Evolutionary conservation across 30 jellyfish, hydroid and myxozoan species (phyloP).

Genomic region (Chrysaora quinquecirrha): DNA sequence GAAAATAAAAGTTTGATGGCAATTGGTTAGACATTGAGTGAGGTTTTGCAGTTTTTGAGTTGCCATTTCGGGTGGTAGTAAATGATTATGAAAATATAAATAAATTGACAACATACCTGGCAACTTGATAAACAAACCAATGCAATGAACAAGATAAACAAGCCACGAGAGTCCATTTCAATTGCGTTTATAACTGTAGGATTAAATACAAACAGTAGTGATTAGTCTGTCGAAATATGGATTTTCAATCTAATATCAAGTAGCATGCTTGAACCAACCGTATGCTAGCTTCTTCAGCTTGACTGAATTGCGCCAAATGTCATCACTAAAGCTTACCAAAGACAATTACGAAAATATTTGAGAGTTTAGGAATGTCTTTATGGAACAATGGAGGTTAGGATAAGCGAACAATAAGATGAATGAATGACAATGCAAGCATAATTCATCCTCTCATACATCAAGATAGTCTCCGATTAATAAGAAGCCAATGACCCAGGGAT

Average conservation of each 20-base stretch:
- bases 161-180: neutral
- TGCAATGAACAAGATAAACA: neutral
- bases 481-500: neutral
- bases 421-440: neutral
- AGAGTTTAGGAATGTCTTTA: neutral
- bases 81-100: too few relatives aligned
- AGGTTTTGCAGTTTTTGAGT: too few relatives aligned
- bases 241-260: neutral
- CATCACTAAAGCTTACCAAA: neutral
- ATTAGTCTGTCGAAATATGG: neutral
- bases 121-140: neutral
- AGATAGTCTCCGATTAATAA: too few relatives aligned
- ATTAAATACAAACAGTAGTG: neutral
- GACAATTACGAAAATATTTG: neutral
- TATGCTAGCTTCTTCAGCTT: neutral
- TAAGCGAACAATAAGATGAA: neutral
- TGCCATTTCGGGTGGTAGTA: too few relatives aligned
- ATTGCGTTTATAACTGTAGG: neutral
- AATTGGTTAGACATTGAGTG: too few relatives aligned
- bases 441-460: too few relatives aligned
- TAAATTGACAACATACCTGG: neutral
- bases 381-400: neutral
- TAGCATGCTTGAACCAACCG: neutral
- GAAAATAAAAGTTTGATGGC: too few relatives aligned
- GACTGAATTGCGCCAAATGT: neutral